A percentile compares a stretch with the other conserved stretches of the same genome.
Evolutionary conservation across 1,140 invertebrate species (phyloP).

Genomic region (Neodiprion virginianus): DNA sequence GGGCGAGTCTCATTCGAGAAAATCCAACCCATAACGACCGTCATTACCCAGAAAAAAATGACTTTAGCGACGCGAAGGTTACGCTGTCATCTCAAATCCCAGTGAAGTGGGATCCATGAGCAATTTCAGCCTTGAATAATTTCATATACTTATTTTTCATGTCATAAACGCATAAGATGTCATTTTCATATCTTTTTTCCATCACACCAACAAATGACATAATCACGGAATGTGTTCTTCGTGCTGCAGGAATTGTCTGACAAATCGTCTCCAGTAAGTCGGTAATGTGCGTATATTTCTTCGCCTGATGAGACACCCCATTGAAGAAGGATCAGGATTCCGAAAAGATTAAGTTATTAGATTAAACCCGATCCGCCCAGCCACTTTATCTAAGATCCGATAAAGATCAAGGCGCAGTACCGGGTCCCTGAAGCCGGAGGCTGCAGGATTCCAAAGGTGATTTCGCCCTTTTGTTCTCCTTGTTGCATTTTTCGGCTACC

Average conservation of each 20-base stretch:
- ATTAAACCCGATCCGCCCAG: conserved; percentile 29
- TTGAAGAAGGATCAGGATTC: background rate
- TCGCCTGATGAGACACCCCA: too few species aligned
- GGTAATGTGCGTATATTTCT: too few species aligned
- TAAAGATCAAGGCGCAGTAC: conserved; percentile 32
- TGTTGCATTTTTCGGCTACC: conserved; percentile 27
- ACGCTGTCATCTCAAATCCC: background rate
- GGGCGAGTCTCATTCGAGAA: background rate
- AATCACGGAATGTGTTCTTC: too few species aligned
- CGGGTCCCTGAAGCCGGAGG: conserved; percentile 11
- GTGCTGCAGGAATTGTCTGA: too few species aligned
- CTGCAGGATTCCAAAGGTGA: background rate
- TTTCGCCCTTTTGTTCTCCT: conserved; percentile 17
- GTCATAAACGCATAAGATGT: too few species aligned
- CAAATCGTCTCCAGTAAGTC: too few species aligned
- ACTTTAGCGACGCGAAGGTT: background rate
- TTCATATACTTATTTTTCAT: background rate
- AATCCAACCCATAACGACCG: background rate
- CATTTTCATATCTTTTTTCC: too few species aligned
- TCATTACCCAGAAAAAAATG: background rate
- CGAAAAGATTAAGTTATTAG: conserved; percentile 36
- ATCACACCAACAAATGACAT: too few species aligned
- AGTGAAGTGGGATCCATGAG: background rate
- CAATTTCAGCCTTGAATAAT: background rate
- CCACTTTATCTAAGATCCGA: conserved; percentile 32